Evolutionary conservation across 2,113 vertebrate genomes (phyloP), one percentile per base, ranked within the genome.

Genomic region (Suncus etruscus): DNA sequence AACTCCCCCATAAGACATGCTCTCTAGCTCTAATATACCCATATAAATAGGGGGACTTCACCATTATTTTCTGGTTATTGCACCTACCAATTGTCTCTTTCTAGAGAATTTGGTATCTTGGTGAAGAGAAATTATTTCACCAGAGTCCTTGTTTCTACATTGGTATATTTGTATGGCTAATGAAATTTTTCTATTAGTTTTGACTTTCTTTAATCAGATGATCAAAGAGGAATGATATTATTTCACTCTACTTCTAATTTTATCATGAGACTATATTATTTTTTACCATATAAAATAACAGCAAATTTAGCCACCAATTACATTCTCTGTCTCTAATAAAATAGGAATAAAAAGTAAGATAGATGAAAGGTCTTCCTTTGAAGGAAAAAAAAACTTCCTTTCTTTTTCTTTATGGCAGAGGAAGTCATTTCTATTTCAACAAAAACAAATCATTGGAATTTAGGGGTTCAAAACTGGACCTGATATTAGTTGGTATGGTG

Each of bases 401-500:
- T 54, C 8, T 54, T 11, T 54, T 54, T 54, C 32, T 39, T 39
- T 6, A 18, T 51, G 54, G 79, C 75, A 39, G 24, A 27, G 45
- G 81, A 91, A 74, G 87, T 1, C 31, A 16, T 8, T 73, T 79
- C 27, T 88, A 5, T 86, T 84, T 87, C 8, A 78, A 45, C 27
- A 85, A 81, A 45, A 32, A 76, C 16, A 68, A 47, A 61, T 50
- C 18, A 11, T 27, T 78, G 11, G 3, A 58, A 27, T 85, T 93
- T 82, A 61, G 76, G 65, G 27, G 54, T 50, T 76, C 47, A 45
- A 8, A 32, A 76, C 65, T 58, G 66, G 12, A 76, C 15, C 24
- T 80, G 69, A 69, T 72, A 24, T 50, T 84, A 4, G 9, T 18
- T 92, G 48, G 8, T 90, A 87, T 90, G 39, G 72, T 31, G 63